A percentile compares a stretch with the other conserved stretches of the same genome.
Evolutionary conservation across 2,888 invertebrate genomes (phyloP).

Genomic region (Drosophila nigricruria): DNA sequence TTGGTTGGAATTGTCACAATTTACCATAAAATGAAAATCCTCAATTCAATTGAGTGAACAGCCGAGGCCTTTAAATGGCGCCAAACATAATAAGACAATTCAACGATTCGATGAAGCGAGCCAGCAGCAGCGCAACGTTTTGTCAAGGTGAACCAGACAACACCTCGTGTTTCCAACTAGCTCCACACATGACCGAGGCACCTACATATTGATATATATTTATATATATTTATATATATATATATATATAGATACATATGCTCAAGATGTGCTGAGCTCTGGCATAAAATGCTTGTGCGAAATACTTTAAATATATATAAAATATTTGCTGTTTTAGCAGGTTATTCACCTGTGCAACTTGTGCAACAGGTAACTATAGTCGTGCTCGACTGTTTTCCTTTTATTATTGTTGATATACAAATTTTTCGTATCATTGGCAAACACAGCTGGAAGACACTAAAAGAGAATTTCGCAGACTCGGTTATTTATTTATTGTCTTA

Average conservation of each 20-base stretch:
- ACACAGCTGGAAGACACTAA: constrained; percentile 11
- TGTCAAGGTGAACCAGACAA: constrained; percentile 55
- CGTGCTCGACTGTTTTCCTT: constrained; percentile 9
- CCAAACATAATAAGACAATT: constrained; percentile 33
- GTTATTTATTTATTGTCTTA: constrained; percentile 19
- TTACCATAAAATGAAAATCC: constrained; percentile 29
- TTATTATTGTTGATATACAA: constrained; percentile 8
- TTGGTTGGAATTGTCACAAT: constrained; percentile 12
- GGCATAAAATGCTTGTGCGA: constrained; percentile 1
- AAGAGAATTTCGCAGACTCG: constrained; percentile 1
- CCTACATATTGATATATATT: constrained; percentile 1
- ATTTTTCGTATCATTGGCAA: constrained; percentile 2
- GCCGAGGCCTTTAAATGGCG: constrained; percentile 30
- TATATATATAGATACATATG: neutral
- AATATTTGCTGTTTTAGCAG: constrained; percentile 32
- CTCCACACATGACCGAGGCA: constrained; percentile 17
- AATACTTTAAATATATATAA: neutral
- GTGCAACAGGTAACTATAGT: constrained; percentile 22
- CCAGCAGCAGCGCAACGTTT: constrained; percentile 29
- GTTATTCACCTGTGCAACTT: constrained; percentile 46
- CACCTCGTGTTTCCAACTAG: constrained; percentile 37
- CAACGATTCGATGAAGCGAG: constrained; percentile 43
- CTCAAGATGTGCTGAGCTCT: constrained; percentile 20
- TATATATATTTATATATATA: neutral
- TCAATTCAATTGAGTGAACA: constrained; percentile 23